Conservation (phyloP, 2,888 invertebrate genomes). For the Margaritifera margaritifera region DNA sequence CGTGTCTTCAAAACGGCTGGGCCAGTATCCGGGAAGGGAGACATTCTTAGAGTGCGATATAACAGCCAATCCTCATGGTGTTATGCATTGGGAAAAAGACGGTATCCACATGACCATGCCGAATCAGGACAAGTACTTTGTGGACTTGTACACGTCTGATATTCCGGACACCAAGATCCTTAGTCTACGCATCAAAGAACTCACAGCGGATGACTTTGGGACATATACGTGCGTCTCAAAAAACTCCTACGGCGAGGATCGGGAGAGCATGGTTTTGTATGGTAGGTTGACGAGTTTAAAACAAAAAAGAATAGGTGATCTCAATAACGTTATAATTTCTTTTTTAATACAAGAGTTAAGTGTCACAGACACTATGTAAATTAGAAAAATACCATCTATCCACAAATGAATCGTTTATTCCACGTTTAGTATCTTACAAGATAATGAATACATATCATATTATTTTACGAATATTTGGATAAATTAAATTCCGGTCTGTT, state of each 20-base stretch:
- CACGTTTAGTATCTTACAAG: too few relatives aligned
- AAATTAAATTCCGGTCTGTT: too few relatives aligned
- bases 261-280: conserved; percentile 44
- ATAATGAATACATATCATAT: too few relatives aligned
- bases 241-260: conserved; percentile 43
- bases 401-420: too few relatives aligned
- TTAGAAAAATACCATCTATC: too few relatives aligned
- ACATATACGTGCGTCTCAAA: conserved; percentile 45
- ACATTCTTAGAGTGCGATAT: conserved; percentile 65
- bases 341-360: too few relatives aligned
- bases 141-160: conserved; percentile 48
- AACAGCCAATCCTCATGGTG: conserved; percentile 54
- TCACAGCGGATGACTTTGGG: conserved; percentile 41
- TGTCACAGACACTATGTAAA: too few relatives aligned
- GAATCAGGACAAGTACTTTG: conserved; percentile 36
- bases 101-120: conserved; percentile 14
- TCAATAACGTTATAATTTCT: too few relatives aligned
- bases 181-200: conserved; percentile 36
- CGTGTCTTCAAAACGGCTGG: conserved; percentile 51
- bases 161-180: conserved; percentile 40
- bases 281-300: conserved; percentile 28
- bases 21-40: conserved; percentile 57
- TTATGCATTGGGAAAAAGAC: conserved; percentile 52
- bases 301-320: too few relatives aligned
- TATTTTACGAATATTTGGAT: too few relatives aligned